Evolutionary conservation across 30 jellyfish, hydroid and myxozoan species (phyloP).

Genomic region (Pseudorhiza aurosa): DNA sequence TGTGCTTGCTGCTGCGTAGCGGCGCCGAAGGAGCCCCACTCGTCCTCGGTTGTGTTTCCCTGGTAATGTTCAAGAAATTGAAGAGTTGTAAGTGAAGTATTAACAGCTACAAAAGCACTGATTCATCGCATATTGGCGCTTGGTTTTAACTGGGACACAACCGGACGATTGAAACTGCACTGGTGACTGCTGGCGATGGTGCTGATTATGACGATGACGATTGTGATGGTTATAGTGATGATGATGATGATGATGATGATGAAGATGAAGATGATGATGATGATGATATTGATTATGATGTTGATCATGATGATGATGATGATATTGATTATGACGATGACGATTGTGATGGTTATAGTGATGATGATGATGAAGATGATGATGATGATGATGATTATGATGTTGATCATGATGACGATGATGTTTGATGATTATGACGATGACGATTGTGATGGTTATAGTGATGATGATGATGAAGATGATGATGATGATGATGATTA

Average conservation of each 20-base stretch:
- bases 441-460: neutral
- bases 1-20: constrained; percentile 1
- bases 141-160: too few species aligned
- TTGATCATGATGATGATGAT: neutral
- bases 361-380: constrained; percentile 2
- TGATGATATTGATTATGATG: neutral
- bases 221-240: neutral
- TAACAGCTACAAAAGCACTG: too few species aligned
- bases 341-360: neutral
- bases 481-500: neutral
- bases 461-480: neutral
- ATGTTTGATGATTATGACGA: neutral
- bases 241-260: neutral
- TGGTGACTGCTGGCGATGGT: neutral
- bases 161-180: too few species aligned
- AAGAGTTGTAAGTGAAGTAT: too few species aligned
- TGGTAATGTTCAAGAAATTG: too few species aligned
- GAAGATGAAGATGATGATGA: constrained; percentile 9
- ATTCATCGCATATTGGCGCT: too few species aligned
- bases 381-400: neutral
- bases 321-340: neutral
- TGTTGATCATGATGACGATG: neutral
- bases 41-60: constrained; percentile 1
- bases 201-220: neutral
- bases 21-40: constrained; percentile 53